Percentiles rank a stretch among this genome's conserved stretches.
These are phyloP conservation scores for Exocentrus adspersus DNA, from an alignment of 2,888 invertebrate species.

Conservation along the genomic window DNA sequence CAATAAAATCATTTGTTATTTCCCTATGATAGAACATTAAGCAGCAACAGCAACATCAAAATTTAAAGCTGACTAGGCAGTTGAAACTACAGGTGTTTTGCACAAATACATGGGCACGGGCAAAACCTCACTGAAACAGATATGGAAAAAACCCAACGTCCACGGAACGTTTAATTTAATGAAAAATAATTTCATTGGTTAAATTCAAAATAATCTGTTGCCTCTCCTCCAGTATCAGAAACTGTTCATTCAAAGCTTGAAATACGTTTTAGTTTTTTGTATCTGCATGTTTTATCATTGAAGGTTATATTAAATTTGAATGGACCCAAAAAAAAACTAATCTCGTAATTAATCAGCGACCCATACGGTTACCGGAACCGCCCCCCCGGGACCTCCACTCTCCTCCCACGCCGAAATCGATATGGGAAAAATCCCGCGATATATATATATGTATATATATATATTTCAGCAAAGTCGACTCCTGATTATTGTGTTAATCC, in stretches of 20 bases:
- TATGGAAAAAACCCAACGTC: constrained; percentile 7
- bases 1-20: too few relatives aligned
- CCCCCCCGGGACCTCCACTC: too few relatives aligned
- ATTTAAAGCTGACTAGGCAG: constrained; percentile 1
- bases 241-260: too few relatives aligned
- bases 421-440: not conserved
- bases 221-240: too few relatives aligned
- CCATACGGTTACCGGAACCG: too few relatives aligned
- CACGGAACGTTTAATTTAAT: too few relatives aligned
- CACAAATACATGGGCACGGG: not conserved
- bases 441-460: too few relatives aligned
- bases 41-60: constrained; percentile 2
- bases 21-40: not conserved
- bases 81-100: not conserved
- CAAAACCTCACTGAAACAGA: not conserved
- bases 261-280: not conserved
- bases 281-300: not conserved
- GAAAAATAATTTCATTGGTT: too few relatives aligned
- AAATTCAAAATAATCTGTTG: too few relatives aligned
- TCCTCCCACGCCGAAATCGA: not conserved
- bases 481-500: constrained; percentile 15
- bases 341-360: not conserved
- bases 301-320: too few relatives aligned
- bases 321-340: too few relatives aligned
- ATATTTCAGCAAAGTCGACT: constrained; percentile 10